These are phyloP conservation scores for Zaprionus camerounensis DNA, from an alignment of 1,140 invertebrate genomes.

Conservation along the genomic window DNA sequence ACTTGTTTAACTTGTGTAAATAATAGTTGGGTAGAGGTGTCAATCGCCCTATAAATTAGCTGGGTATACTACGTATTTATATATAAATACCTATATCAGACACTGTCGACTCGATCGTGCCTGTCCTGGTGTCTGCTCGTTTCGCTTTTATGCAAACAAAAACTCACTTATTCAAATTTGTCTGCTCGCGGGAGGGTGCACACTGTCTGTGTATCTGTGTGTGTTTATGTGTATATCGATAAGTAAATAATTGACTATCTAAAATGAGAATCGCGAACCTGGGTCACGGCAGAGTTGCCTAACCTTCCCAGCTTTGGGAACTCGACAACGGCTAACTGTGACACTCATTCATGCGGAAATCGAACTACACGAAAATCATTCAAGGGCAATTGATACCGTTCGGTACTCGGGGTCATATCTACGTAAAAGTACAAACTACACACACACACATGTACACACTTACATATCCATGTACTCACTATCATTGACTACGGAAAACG, in stretches of 20 bases:
- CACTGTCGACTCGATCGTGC: neutral
- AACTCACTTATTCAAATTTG: constrained; percentile 1
- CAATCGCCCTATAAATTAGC: neutral
- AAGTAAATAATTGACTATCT: constrained; percentile 12
- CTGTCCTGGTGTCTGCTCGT: neutral
- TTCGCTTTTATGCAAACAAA: constrained; percentile 6
- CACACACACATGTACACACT: neutral
- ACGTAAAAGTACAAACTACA: neutral
- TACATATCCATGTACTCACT: constrained; percentile 13
- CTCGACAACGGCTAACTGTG: constrained; percentile 49
- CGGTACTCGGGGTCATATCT: constrained; percentile 34
- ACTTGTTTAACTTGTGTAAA: neutral
- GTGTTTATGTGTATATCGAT: neutral
- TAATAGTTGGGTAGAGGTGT: neutral
- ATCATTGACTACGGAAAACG: constrained; percentile 21
- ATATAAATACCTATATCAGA: neutral
- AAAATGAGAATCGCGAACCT: constrained; percentile 8
- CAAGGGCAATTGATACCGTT: constrained; percentile 47
- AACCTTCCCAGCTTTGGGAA: constrained; percentile 27
- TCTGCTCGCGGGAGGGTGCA: constrained; percentile 1
- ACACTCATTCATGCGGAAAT: constrained; percentile 75
- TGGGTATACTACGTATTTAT: neutral
- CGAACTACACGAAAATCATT: constrained; percentile 25
- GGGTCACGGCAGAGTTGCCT: constrained; percentile 52
- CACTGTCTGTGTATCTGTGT: neutral